A percentile compares a stretch with the other conserved stretches of the same genome.
Conservation (phyloP, 2,797 vertebrate genomes). For the Clarias pachynema region DNA sequence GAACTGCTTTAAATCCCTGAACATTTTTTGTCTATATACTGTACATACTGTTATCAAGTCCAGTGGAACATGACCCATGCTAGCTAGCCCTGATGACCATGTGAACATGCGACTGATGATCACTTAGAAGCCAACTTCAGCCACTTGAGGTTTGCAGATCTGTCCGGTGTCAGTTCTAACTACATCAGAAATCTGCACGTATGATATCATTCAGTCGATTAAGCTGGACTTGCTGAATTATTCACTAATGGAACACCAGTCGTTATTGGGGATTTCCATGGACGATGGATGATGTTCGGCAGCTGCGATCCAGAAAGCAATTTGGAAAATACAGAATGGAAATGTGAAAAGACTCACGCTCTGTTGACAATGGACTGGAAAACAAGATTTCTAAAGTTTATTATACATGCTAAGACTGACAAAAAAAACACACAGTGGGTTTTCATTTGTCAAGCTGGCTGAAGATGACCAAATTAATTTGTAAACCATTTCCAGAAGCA, state of each 20-base stretch:
- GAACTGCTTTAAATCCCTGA: neutral
- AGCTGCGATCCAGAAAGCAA: conserved; percentile 33
- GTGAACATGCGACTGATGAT: neutral
- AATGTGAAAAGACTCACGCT: neutral
- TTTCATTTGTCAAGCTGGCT: neutral
- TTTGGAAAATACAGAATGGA: neutral
- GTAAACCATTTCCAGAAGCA: neutral
- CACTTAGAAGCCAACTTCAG: neutral
- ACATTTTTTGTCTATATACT: neutral
- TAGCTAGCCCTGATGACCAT: neutral
- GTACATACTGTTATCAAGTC: neutral
- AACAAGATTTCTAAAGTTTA: neutral
- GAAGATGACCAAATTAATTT: too few relatives aligned
- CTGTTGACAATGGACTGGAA: neutral
- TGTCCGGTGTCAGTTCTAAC: neutral
- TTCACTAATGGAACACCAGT: neutral
- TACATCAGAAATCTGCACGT: neutral
- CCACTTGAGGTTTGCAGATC: neutral
- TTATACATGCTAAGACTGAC: neutral
- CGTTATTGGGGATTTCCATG: neutral
- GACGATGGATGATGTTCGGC: neutral
- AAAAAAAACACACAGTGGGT: neutral
- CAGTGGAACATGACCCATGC: neutral
- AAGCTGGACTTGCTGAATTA: neutral
- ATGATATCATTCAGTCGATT: neutral